These are phyloP conservation scores for Alectoris magna DNA, from an alignment of 2,797 vertebrate species.

Conservation along the genomic window DNA sequence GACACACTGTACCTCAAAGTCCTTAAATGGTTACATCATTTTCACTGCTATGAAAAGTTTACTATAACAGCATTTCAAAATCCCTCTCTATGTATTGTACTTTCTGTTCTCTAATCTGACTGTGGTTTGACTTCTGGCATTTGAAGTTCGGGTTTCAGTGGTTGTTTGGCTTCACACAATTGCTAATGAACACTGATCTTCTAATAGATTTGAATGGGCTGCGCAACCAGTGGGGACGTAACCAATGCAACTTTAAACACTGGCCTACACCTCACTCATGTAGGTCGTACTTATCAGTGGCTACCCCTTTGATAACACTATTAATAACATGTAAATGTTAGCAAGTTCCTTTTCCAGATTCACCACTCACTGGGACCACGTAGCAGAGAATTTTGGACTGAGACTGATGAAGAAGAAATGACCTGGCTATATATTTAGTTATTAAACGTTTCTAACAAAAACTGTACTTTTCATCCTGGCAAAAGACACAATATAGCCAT, in stretches of 20 bases:
- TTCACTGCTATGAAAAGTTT: conserved; percentile 39
- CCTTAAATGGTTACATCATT: conserved; percentile 46
- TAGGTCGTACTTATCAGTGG: neutral
- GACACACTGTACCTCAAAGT: conserved; percentile 33
- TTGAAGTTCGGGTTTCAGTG: neutral
- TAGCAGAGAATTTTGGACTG: neutral
- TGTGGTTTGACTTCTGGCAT: conserved; percentile 46
- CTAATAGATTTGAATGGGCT: neutral
- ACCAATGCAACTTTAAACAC: neutral
- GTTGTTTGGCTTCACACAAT: neutral
- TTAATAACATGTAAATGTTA: neutral
- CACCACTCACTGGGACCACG: neutral
- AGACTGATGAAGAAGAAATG: neutral
- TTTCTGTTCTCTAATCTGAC: conserved; percentile 19
- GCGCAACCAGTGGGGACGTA: neutral
- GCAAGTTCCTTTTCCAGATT: neutral
- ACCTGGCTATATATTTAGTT: neutral
- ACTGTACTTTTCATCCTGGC: neutral
- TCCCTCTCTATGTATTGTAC: neutral
- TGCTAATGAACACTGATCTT: neutral
- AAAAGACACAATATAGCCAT: neutral
- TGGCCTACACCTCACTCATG: neutral
- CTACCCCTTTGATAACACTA: neutral
- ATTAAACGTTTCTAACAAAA: neutral
- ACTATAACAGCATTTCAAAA: conserved; percentile 55